Base-by-base conservation (phyloP, 2,888 invertebrate genomes). In the Sphecodes monilicornis region DNA sequence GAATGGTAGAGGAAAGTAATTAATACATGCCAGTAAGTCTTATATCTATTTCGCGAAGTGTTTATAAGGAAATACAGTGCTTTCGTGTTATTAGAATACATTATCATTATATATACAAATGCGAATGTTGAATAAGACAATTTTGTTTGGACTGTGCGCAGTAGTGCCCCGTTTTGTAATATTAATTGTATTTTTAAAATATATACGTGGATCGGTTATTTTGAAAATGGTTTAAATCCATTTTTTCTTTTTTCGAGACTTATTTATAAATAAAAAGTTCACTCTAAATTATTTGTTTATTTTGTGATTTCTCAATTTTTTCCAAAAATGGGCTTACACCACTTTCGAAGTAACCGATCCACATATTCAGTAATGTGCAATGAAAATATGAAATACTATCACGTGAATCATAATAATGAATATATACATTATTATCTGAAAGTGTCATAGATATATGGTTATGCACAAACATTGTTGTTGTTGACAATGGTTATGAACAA, bases 1-100 rank as follows among this genome's bases (percentile, higher is more conserved):
- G 70, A 54, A 22, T 22, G 50, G 68, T 4, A 13, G 11, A 22
- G 41, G 16, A 54, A 66, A 6, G 50, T 71, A 73, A 41, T 43
- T 57, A 68, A 22, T 68, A 57, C 80, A 80, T 80, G 76, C 60
- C 29, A 60, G 6, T 29, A 29, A 29, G 29, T 6, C 3, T 29
- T 60, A 60, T 29, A 60, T 8, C 60, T 29, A 60, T 29, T 60
- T 60, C 29, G 57, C 0, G 29, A 60, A 60, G 29, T 60, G 0
- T 29, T 60, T 60, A 60, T 16, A 29, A 60, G 60, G 60, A 60
- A 26, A 60, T 26, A 29, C 29, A 29, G 29, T 60, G 57, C 57
- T 60, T 26, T 60, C 26, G 57, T 29, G 57, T 29, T 29, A 16
- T 29, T 29, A 29, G 16, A 29, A 29, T 26, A 60, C 60, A 29